Conservation (phyloP, 2,797 vertebrate species). For the Brotula barbata region DNA sequence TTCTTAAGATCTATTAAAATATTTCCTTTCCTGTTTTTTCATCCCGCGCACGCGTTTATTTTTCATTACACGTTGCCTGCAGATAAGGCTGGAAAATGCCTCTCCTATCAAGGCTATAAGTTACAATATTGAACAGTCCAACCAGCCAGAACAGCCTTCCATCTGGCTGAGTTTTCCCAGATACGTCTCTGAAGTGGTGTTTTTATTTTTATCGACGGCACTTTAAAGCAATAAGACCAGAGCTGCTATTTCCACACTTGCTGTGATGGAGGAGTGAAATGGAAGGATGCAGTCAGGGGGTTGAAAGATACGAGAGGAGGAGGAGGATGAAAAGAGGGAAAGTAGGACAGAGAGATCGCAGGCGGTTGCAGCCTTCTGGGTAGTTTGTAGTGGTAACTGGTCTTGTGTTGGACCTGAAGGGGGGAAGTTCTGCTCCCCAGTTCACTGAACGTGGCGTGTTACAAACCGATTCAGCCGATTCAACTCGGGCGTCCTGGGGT, state of each 20-base stretch:
- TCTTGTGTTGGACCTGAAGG: conserved; percentile 52
- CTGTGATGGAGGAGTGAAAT: conserved; percentile 46
- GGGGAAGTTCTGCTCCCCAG: conserved; percentile 43
- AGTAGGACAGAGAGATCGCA: conserved; percentile 65
- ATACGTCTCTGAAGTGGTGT: conserved; percentile 38
- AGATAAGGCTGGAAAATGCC: conserved; percentile 16
- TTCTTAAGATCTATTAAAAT: conserved; percentile 11
- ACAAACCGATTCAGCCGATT: conserved; percentile 58
- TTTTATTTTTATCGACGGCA: conserved; percentile 53
- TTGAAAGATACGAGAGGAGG: conserved; percentile 47
- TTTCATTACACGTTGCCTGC: conserved; percentile 35
- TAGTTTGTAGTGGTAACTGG: conserved; percentile 39
- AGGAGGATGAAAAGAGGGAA: conserved; percentile 58
- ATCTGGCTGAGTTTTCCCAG: conserved; percentile 36
- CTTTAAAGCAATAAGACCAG: conserved; percentile 51
- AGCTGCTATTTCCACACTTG: conserved; percentile 42
- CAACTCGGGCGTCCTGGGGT: conserved; percentile 51
- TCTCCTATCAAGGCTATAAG: conserved; percentile 22
- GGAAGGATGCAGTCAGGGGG: conserved; percentile 48
- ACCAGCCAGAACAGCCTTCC: conserved; percentile 24
- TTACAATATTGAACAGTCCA: conserved; percentile 20
- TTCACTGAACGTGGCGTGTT: conserved; percentile 51
- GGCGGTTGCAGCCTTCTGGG: conserved; percentile 57
- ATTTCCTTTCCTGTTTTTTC: conserved; percentile 14
- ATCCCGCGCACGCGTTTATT: conserved; percentile 15